These are phyloP conservation scores for Entelurus aequoreus DNA, from an alignment of 2,113 vertebrate species.

Conservation along the genomic window DNA sequence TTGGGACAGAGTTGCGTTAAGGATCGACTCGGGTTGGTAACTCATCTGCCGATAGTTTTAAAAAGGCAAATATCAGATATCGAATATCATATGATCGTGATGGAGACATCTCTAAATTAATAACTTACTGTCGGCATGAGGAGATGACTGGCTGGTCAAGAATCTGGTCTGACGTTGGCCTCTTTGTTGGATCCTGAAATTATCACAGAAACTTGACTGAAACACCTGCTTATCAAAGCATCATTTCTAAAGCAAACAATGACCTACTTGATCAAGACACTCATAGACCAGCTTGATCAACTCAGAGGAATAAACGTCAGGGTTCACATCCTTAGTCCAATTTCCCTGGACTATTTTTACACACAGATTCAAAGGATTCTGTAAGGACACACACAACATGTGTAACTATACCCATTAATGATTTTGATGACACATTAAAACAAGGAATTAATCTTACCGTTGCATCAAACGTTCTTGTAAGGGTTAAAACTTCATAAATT, in stretches of 20 bases:
- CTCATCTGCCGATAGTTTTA: no score
- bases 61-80: no score
- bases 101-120: no score
- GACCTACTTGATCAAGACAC: constrained; percentile 87
- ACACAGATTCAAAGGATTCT: constrained; percentile 97
- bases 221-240: not conserved
- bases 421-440: not conserved
- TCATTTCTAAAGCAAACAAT: constrained; percentile 2
- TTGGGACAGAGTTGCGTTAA: no score
- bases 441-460: constrained; percentile 75
- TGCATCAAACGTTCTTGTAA: constrained; percentile 96
- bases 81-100: no score
- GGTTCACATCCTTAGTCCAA: constrained; percentile 91
- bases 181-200: constrained; percentile 86
- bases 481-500: constrained; percentile 88
- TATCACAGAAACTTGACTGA: constrained; percentile 21
- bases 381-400: constrained; percentile 40
- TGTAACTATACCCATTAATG: not conserved
- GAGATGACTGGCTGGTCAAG: constrained; percentile 82
- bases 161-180: constrained; percentile 87
- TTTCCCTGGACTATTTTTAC: constrained; percentile 98
- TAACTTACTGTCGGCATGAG: constrained; percentile 79
- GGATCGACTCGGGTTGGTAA: no score
- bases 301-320: constrained; percentile 80
- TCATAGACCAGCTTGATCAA: constrained; percentile 86